Base-by-base conservation (phyloP, 2,113 vertebrate genomes). In the Micromys minutus region DNA sequence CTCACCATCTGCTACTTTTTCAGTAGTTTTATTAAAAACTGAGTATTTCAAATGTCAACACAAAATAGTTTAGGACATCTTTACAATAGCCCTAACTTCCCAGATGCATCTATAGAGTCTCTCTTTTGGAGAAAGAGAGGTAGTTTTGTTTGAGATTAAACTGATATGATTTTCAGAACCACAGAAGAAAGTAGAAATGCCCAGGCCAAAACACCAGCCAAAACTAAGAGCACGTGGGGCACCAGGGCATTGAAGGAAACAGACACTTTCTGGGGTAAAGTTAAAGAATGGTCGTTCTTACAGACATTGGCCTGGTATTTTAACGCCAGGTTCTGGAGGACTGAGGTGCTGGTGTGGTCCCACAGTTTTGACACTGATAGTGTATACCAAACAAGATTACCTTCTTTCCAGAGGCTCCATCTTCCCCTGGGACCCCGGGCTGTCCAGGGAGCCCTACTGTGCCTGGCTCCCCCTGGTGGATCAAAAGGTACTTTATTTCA, bases 381-480 rank as follows among this genome's bases (percentile, higher is more conserved):
- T 10, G 61, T 17, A 21, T 77, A 97, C 97, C 72, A 15, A 0
- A 55, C 45, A 63, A 87, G 15, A 29, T 97, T 97, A 98, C 98
- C 98, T 98, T 98, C 76, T 87, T 94, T 1, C 98, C 98, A 10
- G 71, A 0, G 0, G 94, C 76, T 3, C 98, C 98, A 5, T 91
- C 80, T 86, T 95, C 94, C 96, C 98, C 97, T 0, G 87, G 86
- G 19, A 59, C 10, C 2, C 98, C 98, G 3, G 17, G 93, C 47
- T 97, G 93, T 96, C 98, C 98, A 47, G 93, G 55, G 4, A n/a
- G 11, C 77, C 98, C 98, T 83, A 65, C 39, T 50, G 39, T 80
- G 80, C 98, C 98, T 83, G 13, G 74, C 47, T 96, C 97, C 92
- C 98, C 98, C 98, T 98, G 36, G 90, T 97, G 89, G 88, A 96